Evolutionary conservation across 2,888 invertebrate species (phyloP).

Genomic region (Amblyjoppa proteus): DNA sequence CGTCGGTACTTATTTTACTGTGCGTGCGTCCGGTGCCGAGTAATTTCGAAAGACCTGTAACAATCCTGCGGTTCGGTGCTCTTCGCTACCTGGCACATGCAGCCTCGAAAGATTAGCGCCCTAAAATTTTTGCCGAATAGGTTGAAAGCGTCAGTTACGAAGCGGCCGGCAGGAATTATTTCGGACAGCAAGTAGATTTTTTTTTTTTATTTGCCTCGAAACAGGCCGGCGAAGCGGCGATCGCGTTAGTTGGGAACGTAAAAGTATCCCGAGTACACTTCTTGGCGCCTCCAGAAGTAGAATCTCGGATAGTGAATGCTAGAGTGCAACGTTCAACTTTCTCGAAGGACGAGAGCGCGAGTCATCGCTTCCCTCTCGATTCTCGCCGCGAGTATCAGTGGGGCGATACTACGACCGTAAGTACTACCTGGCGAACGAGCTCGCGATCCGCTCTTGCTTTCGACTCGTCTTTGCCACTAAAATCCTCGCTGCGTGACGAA

Average conservation of each 20-base stretch:
- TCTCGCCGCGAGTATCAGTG: conserved; percentile 49
- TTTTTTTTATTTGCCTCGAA: neutral
- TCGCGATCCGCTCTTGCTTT: conserved; percentile 44
- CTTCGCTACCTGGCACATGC: conserved; percentile 52
- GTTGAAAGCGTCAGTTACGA: neutral
- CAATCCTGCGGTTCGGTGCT: conserved; percentile 19
- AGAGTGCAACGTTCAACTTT: conserved; percentile 66
- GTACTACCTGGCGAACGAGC: conserved; percentile 38
- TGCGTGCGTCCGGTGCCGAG: conserved; percentile 69
- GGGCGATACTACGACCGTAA: conserved; percentile 27
- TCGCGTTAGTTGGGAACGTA: neutral
- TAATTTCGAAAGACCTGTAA: conserved; percentile 52
- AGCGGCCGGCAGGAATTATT: neutral
- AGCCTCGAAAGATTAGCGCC: conserved; percentile 23
- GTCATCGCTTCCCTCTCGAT: conserved; percentile 65
- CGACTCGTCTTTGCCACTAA: neutral
- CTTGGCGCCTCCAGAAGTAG: conserved; percentile 47
- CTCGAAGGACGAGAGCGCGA: conserved; percentile 66
- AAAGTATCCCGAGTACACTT: conserved; percentile 28
- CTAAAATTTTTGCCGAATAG: neutral
- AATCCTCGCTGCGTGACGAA: neutral
- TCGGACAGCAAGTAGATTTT: neutral
- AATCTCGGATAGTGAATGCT: conserved; percentile 58
- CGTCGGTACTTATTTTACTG: too few species aligned
- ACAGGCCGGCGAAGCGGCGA: neutral